phyloP scores from a whole-genome alignment of 2,888 invertebrate species.

The Homarus gammarus region DNA sequence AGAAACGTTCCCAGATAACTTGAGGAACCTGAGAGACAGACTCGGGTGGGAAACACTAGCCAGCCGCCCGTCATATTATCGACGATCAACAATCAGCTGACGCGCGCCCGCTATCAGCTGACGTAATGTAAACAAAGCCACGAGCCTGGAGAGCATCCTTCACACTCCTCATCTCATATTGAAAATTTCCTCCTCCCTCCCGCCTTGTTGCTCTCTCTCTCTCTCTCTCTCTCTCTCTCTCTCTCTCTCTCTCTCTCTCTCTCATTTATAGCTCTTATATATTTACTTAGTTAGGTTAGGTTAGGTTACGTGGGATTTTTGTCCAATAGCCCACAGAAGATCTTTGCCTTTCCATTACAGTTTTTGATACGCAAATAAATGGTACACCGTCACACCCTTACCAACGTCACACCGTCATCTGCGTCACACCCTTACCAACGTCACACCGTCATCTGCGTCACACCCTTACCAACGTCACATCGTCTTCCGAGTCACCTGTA shows the following conservation, averaged over 20 bases:
- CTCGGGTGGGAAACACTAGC: not conserved
- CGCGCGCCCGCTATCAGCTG: not conserved
- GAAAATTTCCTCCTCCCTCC: not conserved
- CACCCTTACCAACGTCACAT: no score
- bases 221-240: conserved; percentile 43
- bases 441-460: no score
- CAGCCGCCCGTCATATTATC: not conserved
- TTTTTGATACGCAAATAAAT: no score
- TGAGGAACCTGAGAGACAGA: not conserved
- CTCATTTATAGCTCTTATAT: no score
- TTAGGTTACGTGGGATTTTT: no score
- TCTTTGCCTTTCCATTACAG: no score
- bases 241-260: conserved; percentile 27
- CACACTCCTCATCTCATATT: conserved; percentile 15
- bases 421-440: no score
- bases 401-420: no score
- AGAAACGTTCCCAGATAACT: not conserved
- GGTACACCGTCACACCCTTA: no score
- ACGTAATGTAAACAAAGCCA: not conserved
- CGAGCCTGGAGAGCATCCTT: not conserved
- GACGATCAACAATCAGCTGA: not conserved
- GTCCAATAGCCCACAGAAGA: no score
- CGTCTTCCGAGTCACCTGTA: no score
- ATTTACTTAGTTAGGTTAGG: no score
- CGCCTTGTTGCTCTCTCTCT: conserved; percentile 18